Evolutionary conservation across 2,113 vertebrate species (phyloP).

Genomic region (Callospermophilus lateralis): DNA sequence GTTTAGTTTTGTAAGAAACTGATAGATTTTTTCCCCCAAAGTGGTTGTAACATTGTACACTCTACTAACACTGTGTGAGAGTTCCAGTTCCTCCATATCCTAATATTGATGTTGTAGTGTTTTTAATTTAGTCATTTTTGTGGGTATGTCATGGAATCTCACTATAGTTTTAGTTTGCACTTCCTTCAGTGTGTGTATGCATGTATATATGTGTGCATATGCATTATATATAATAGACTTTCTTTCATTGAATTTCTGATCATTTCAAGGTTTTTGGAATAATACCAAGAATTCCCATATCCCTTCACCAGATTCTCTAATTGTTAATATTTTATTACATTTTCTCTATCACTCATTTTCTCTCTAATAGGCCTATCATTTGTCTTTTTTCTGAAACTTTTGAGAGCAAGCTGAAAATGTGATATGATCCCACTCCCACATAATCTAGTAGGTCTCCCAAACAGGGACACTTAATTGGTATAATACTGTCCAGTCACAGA

Average conservation of each 20-base stretch:
- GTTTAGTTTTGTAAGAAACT: neutral
- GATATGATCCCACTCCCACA: neutral
- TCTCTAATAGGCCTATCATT: neutral
- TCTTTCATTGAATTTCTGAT: neutral
- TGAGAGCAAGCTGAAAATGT: neutral
- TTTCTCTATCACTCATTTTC: neutral
- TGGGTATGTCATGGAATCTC: neutral
- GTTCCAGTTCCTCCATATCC: neutral
- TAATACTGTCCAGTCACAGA: neutral
- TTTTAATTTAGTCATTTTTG: neutral
- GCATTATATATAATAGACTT: neutral
- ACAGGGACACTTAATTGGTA: neutral
- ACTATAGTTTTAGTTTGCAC: neutral
- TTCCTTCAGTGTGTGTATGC: neutral
- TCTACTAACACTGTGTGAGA: neutral
- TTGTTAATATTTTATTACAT: neutral
- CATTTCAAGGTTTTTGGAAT: neutral
- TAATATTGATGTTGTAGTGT: neutral
- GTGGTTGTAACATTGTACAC: neutral
- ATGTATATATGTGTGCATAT: neutral
- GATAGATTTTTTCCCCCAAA: neutral
- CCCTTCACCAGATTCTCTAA: neutral
- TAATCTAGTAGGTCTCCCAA: neutral
- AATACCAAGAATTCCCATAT: neutral
- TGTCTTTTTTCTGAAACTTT: neutral